Base-by-base conservation (phyloP, 2,888 invertebrate genomes). In the Hylaea fasciaria region DNA sequence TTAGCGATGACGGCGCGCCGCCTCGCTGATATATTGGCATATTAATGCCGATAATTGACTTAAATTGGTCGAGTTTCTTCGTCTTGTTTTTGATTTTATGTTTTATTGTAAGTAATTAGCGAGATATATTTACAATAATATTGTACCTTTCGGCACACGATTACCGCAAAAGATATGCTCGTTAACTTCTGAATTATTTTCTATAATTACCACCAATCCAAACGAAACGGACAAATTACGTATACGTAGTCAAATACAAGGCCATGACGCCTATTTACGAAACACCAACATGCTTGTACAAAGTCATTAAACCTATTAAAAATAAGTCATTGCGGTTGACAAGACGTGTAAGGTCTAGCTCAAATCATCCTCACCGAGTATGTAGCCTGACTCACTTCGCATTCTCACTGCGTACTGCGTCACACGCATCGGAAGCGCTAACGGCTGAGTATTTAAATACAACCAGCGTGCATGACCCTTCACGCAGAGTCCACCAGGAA, bases 371-470 rank as follows among this genome's bases (percentile, higher is more conserved):
- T 41, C 16, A 41, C 32, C 44, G 47, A 16, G 50, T 22, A 53
- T 44, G 53, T 62, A 48, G 61, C 22, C 52, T 62, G 61, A 62
- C 61, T 62, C 61, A 62, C 51, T 46, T 8, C 51, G 52, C 45
- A 91, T 89, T 87, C 91, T 80, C 71, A 71, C 66, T 75, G 72
- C 82, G 85, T 82, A 72, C 79, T 82, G 83, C 86, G 89, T 87
- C 89, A 90, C 83, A 80, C 81, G 83, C 72, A 87, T 91, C 86
- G 91, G 91, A 92, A 91, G 87, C 88, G 80, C 82, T 84, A 87
- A 89, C 87, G 83, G 81, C 86, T 76, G 77, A 77, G 79, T 77
- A 64, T 87, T 87, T 84, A 85, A 86, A 87, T 87, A 70, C 61
- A 67, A 47, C 66, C 66, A 64, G 41, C 49, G 12, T 48, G 41